phyloP scores from a whole-genome alignment of 2,888 invertebrate genomes.

The Augiades crinisus region DNA sequence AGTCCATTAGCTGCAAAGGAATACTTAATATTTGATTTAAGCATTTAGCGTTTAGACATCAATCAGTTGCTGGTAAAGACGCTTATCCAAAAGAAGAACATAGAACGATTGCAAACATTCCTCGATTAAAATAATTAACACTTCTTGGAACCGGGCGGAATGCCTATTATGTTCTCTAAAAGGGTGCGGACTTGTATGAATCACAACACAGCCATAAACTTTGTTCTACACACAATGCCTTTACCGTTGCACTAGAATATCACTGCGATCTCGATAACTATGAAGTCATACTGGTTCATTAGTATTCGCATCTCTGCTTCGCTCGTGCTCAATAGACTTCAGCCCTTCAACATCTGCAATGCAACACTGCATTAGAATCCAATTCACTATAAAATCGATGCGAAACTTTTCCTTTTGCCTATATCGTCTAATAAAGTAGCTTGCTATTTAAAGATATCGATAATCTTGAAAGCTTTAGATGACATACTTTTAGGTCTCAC shows the following conservation, averaged over 20 bases:
- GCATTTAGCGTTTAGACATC: too few species aligned
- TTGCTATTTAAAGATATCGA: neutral
- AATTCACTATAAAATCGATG: conserved; percentile 6
- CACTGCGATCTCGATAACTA: conserved; percentile 7
- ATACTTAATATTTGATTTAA: too few species aligned
- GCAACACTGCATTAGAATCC: conserved; percentile 16
- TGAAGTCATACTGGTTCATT: conserved; percentile 22
- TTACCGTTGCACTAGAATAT: conserved; percentile 20
- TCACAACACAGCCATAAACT: conserved; percentile 8
- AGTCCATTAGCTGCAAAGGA: too few species aligned
- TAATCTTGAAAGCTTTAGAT: conserved; percentile 9
- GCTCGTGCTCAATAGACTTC: conserved; percentile 6
- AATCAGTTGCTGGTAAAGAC: too few species aligned
- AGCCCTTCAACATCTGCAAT: conserved; percentile 14
- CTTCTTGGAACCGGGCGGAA: neutral
- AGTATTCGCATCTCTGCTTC: conserved; percentile 18
- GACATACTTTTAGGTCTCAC: neutral
- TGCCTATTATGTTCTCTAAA: conserved; percentile 10
- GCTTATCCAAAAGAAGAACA: too few species aligned
- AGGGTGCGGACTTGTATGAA: conserved; percentile 5
- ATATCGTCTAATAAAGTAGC: neutral
- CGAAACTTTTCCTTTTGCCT: neutral
- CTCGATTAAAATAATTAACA: neutral
- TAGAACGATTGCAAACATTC: neutral
- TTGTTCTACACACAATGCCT: conserved; percentile 2